phyloP scores from a whole-genome alignment of 2,888 invertebrate genomes.

The Eilema caniola region DNA sequence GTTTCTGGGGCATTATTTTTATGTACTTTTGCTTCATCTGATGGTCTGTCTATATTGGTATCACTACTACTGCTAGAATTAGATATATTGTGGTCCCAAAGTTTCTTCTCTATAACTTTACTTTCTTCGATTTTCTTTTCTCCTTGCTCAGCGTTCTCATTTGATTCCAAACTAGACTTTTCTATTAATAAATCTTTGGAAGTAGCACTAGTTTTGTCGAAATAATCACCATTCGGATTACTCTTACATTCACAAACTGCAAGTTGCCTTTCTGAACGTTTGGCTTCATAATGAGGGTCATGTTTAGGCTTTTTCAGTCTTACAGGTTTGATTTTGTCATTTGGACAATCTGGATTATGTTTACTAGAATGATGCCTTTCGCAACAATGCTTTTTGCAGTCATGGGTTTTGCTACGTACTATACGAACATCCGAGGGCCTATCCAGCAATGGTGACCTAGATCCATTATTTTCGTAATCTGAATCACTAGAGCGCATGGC shows the following conservation, averaged over 20 bases:
- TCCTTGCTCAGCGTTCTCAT: slow-evolving; percentile 73
- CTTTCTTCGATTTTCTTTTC: slow-evolving; percentile 66
- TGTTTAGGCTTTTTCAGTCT: slow-evolving; percentile 81
- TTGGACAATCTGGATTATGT: slow-evolving; percentile 66
- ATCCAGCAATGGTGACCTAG: slow-evolving; percentile 90
- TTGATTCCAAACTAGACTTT: slow-evolving; percentile 84
- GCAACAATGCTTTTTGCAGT: slow-evolving; percentile 76
- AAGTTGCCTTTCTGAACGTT: slow-evolving; percentile 63
- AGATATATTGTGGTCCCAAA: slow-evolving; percentile 86
- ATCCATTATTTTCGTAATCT: slow-evolving; percentile 90
- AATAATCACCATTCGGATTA: slow-evolving; percentile 74
- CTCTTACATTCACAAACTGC: slow-evolving; percentile 73
- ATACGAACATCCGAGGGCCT: slow-evolving; percentile 79
- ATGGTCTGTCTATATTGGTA: slow-evolving; percentile 74
- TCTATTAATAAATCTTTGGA: slow-evolving; percentile 91
- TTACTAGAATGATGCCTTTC: slow-evolving; percentile 71
- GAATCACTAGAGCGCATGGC: slow-evolving; percentile 87
- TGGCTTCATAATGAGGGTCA: slow-evolving; percentile 65
- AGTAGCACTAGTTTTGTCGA: slow-evolving; percentile 89
- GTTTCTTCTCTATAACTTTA: slow-evolving; percentile 72
- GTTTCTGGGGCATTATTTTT: slow-evolving; percentile 65
- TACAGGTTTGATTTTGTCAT: slow-evolving; percentile 76
- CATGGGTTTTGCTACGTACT: slow-evolving; percentile 75
- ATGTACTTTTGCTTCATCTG: slow-evolving; percentile 59
- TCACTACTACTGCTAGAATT: slow-evolving; percentile 88